phyloP scores from a whole-genome alignment of 2,113 vertebrate species.

The Oophaga pumilio region DNA sequence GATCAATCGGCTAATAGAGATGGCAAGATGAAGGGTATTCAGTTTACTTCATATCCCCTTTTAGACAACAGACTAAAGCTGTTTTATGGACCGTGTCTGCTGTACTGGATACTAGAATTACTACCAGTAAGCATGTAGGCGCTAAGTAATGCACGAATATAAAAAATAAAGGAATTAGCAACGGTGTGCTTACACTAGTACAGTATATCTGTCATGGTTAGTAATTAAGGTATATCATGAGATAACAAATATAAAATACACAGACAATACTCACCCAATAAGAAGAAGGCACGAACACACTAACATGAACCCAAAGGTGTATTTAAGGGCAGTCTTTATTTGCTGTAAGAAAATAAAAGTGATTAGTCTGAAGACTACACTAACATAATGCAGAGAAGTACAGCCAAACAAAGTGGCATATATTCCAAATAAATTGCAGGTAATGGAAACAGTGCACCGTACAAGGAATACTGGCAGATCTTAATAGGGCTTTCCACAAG shows the following conservation, averaged over 20 bases:
- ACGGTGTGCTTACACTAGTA: no score
- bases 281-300: constrained; percentile 88
- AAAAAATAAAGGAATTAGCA: no score
- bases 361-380: background rate
- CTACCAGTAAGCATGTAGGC: background rate
- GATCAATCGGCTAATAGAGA: no score
- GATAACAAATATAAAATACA: background rate
- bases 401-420: background rate
- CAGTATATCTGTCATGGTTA: no score
- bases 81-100: no score
- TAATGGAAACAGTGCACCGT: no score
- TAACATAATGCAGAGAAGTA: background rate
- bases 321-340: constrained; percentile 90
- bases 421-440: background rate
- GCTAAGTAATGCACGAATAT: no score
- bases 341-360: constrained; percentile 74
- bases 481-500: no score
- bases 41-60: background rate
- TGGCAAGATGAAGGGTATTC: background rate
- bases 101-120: no score
- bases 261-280: constrained; percentile 87
- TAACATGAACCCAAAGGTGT: constrained; percentile 87
- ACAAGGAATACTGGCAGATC: no score
- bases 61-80: no score
- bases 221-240: background rate